These are phyloP conservation scores for Drosophila aldrichi DNA, from an alignment of 2,888 invertebrate genomes.

Conservation along the genomic window DNA sequence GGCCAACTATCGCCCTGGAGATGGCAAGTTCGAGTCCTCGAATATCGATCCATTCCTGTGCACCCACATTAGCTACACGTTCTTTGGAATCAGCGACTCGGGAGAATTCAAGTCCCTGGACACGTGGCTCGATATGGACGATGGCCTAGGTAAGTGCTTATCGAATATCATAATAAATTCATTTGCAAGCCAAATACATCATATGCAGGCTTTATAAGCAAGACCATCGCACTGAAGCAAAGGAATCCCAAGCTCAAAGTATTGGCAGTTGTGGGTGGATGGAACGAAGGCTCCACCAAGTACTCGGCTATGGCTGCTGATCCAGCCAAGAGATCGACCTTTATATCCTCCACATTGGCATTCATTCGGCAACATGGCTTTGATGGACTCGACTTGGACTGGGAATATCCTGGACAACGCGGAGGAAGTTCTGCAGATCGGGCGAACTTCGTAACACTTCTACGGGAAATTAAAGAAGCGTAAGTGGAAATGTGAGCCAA, in stretches of 20 bases:
- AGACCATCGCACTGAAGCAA: slow-evolving; percentile 45
- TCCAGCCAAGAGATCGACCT: slow-evolving; percentile 89
- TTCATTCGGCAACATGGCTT: slow-evolving; percentile 92
- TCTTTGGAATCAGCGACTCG: slow-evolving; percentile 68
- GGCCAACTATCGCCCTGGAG: slow-evolving; percentile 72
- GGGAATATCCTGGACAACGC: slow-evolving; percentile 93
- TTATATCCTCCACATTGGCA: slow-evolving; percentile 90
- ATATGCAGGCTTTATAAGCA: slow-evolving; percentile 40
- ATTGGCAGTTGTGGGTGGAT: slow-evolving; percentile 94
- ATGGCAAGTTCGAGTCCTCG: slow-evolving; percentile 66
- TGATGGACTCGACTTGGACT: slow-evolving; percentile 96
- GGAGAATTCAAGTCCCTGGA: slow-evolving; percentile 68
- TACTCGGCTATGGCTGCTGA: slow-evolving; percentile 93
- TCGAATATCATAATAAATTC: background rate
- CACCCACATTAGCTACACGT: slow-evolving; percentile 75
- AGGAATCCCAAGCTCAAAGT: slow-evolving; percentile 87
- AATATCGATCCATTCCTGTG: slow-evolving; percentile 72
- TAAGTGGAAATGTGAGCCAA: slow-evolving; percentile 37
- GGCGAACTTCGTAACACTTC: slow-evolving; percentile 87
- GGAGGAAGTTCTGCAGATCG: slow-evolving; percentile 87
- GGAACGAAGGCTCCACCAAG: slow-evolving; percentile 96
- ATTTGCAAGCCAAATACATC: background rate
- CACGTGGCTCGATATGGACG: slow-evolving; percentile 68
- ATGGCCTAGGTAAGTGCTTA: slow-evolving; percentile 59
- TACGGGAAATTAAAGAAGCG: slow-evolving; percentile 71